Conservation (phyloP, 2,797 vertebrate genomes). For the Sarcophilus harrisii region DNA sequence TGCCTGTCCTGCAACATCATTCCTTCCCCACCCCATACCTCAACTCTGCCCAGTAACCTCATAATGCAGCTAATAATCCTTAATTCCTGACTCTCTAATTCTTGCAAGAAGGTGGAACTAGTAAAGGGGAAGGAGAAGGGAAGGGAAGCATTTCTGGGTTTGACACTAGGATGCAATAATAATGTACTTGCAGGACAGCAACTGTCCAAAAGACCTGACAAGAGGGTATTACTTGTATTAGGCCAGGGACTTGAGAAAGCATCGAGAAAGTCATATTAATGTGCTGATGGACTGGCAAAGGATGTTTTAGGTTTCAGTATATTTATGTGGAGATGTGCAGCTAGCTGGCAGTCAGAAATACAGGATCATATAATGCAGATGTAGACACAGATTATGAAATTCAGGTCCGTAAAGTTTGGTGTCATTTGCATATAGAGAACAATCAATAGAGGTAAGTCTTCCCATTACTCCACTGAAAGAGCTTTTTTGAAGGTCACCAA, state of each 20-base stretch:
- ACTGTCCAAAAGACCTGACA: neutral
- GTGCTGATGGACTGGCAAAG: neutral
- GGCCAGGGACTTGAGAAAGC: neutral
- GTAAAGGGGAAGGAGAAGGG: neutral
- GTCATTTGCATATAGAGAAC: neutral
- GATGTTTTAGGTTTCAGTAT: neutral
- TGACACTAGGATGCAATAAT: neutral
- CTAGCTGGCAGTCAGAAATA: neutral
- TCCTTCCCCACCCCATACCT: neutral
- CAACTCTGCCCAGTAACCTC: neutral
- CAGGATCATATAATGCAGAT: neutral
- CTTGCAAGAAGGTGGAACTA: neutral
- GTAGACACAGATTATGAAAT: neutral
- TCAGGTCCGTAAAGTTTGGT: neutral
- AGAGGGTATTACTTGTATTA: neutral
- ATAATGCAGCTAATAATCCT: neutral
- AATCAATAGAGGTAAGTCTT: neutral
- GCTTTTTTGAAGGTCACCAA: neutral
- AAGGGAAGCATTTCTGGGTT: neutral
- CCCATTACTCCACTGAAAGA: neutral
- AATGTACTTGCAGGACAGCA: neutral
- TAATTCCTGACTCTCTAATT: neutral
- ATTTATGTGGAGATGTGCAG: neutral
- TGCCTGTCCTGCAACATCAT: neutral
- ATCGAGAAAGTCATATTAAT: neutral